Evolutionary conservation across 2,113 vertebrate species (phyloP).

Genomic region (Boleophthalmus pectinirostris): DNA sequence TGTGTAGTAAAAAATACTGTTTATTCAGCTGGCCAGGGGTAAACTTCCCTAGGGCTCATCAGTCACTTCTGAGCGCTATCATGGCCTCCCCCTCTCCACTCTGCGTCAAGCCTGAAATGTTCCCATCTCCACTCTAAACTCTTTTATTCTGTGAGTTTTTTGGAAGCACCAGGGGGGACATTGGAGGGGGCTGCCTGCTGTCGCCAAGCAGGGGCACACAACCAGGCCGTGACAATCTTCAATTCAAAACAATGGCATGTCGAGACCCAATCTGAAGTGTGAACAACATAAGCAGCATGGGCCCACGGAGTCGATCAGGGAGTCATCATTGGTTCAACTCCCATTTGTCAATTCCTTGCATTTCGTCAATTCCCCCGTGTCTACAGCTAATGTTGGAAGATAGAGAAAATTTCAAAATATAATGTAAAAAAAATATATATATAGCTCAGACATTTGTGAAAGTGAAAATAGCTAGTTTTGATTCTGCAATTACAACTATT

Average conservation of each 20-base stretch:
- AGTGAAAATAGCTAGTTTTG: too few relatives aligned
- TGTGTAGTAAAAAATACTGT: slow-evolving; percentile 2
- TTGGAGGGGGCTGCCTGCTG: slow-evolving; percentile 38
- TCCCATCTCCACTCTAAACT: slow-evolving; percentile 43
- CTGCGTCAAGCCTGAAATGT: slow-evolving; percentile 21
- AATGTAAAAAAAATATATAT: neutral
- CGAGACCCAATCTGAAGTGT: slow-evolving; percentile 14
- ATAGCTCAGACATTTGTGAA: too few relatives aligned
- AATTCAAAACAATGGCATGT: slow-evolving; percentile 22
- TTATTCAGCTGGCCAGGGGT: slow-evolving; percentile 52
- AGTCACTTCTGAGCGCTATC: slow-evolving; percentile 59
- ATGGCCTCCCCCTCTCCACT: slow-evolving; percentile 30
- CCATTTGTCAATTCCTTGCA: slow-evolving; percentile 17
- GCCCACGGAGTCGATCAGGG: slow-evolving; percentile 24
- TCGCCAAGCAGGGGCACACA: slow-evolving; percentile 14
- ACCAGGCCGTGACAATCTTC: slow-evolving; percentile 7
- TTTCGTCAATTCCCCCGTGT: neutral
- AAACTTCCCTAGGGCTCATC: slow-evolving; percentile 52
- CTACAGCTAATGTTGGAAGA: neutral
- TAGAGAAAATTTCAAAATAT: neutral
- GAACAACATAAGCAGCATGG: slow-evolving; percentile 1
- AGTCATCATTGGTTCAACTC: slow-evolving; percentile 12
- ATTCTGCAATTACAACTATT: too few relatives aligned
- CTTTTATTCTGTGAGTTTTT: slow-evolving; percentile 28
- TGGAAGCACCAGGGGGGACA: slow-evolving; percentile 19